phyloP scores from a whole-genome alignment of 2,113 vertebrate species.

The Forbesichthys papilliferus region DNA sequence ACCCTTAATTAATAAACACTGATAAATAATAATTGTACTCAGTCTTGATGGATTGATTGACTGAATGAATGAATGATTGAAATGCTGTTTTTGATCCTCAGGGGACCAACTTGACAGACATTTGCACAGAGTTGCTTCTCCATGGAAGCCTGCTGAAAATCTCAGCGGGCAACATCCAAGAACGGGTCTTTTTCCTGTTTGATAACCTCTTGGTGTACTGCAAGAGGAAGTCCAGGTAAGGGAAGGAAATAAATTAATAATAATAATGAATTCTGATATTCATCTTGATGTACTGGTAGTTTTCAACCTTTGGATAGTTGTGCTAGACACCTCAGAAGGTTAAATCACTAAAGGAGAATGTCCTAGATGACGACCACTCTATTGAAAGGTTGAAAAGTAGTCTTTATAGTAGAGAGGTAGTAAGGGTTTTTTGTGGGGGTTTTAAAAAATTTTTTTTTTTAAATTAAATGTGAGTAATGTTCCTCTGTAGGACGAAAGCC shows the following conservation, averaged over 20 bases:
- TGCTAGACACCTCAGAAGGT: too few species aligned
- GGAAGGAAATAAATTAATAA: background rate
- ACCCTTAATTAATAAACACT: too few species aligned
- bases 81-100: conserved; percentile 45
- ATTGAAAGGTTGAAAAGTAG: too few species aligned
- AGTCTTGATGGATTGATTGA: too few species aligned
- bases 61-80: too few species aligned
- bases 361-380: too few species aligned
- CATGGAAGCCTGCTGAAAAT: conserved; percentile 96
- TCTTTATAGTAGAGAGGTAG: background rate
- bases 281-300: too few species aligned
- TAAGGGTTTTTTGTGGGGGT: too few species aligned
- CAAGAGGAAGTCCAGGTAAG: conserved; percentile 96
- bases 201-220: conserved; percentile 98
- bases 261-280: too few species aligned
- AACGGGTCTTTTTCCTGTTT: conserved; percentile 97
- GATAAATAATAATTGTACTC: too few species aligned
- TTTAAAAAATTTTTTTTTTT: background rate
- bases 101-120: conserved; percentile 98
- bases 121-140: conserved; percentile 93
- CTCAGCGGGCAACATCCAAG: conserved; percentile 97
- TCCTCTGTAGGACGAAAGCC: conserved; percentile 1
- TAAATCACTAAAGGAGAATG: too few species aligned
- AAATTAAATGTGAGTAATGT: conserved; percentile 9
- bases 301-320: too few species aligned